phyloP scores from a whole-genome alignment of 2,888 invertebrate species.

The Cyclophora punctaria region DNA sequence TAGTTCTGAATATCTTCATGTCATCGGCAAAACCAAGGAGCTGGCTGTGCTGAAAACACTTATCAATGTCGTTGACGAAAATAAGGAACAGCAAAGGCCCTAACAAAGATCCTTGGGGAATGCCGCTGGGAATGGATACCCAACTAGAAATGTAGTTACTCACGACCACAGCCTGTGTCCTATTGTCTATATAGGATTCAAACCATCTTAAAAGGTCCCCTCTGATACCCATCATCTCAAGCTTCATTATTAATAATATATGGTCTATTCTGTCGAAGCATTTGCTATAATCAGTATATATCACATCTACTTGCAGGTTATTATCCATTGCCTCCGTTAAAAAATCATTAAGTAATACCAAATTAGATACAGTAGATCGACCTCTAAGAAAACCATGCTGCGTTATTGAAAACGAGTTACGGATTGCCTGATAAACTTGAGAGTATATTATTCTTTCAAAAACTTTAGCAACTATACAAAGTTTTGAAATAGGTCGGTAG shows the following conservation, averaged over 20 bases:
- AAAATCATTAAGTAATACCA: neutral
- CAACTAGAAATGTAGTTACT: neutral
- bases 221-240: neutral
- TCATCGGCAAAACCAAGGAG: neutral
- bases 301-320: slow-evolving; percentile 2
- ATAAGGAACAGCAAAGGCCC: neutral
- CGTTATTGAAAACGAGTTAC: neutral
- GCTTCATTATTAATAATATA: neutral
- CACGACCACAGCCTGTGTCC: neutral
- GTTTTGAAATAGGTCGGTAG: neutral
- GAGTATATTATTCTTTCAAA: slow-evolving; percentile 1
- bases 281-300: slow-evolving; percentile 5
- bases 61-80: neutral
- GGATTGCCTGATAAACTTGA: slow-evolving; percentile 1
- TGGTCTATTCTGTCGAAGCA: slow-evolving; percentile 1
- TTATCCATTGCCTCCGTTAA: slow-evolving; percentile 1
- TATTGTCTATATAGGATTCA: neutral
- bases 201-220: slow-evolving; percentile 1
- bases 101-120: neutral
- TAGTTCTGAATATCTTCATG: neutral
- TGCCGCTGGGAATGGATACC: no score
- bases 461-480: slow-evolving; percentile 3
- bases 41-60: neutral
- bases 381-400: slow-evolving; percentile 6
- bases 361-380: slow-evolving; percentile 3